Evolutionary conservation across 2,888 invertebrate species (phyloP).

Genomic region (Epinotia bilunana): DNA sequence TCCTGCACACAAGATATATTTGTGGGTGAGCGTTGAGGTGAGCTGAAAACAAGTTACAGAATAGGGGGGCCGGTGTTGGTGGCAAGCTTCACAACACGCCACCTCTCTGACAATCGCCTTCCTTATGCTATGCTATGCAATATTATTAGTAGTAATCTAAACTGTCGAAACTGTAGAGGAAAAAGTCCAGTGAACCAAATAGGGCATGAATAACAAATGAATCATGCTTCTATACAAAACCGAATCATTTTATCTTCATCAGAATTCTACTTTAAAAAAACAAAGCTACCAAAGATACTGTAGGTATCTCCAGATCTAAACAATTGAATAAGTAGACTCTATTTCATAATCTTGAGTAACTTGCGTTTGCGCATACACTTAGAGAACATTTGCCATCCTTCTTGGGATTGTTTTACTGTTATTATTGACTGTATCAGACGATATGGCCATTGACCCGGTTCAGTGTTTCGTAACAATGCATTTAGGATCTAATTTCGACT

Average conservation of each 20-base stretch:
- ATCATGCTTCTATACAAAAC: neutral
- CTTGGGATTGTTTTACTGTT: conserved; percentile 32
- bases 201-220: neutral
- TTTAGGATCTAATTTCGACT: conserved; percentile 12
- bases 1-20: no score
- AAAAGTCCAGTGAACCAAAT: neutral
- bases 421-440: conserved; percentile 27
- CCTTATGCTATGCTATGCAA: no score
- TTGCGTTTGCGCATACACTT: conserved; percentile 24
- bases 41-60: no score
- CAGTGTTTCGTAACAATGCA: conserved; percentile 19
- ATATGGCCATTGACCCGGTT: conserved; percentile 30
- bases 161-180: no score
- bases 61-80: no score
- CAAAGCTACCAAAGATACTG: conserved; percentile 1
- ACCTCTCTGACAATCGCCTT: no score
- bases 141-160: no score
- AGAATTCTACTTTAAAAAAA: neutral
- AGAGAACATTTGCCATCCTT: conserved; percentile 28
- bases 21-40: no score
- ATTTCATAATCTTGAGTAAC: conserved; percentile 27
- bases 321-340: conserved; percentile 19
- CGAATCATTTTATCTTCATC: neutral
- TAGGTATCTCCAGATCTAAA: conserved; percentile 17
- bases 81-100: no score